Evolutionary conservation across 2,113 vertebrate species (phyloP).

Genomic region (Eretmochelys imbricata): DNA sequence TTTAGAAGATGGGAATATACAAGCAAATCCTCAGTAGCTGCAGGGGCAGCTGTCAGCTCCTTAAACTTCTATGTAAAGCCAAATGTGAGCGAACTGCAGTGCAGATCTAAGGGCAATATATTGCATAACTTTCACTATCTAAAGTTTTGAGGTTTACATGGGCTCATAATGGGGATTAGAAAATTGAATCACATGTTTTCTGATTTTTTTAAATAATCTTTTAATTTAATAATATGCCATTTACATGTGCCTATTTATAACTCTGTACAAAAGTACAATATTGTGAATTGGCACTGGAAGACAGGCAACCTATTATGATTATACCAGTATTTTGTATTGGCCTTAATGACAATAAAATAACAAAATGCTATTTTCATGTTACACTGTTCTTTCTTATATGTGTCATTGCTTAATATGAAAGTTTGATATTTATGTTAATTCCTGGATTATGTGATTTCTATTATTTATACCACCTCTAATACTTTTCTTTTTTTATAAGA

Average conservation of each 20-base stretch:
- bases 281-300: slow-evolving; percentile 37
- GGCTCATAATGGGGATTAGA: not conserved
- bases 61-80: slow-evolving; percentile 59
- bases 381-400: not conserved
- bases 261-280: slow-evolving; percentile 43
- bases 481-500: not conserved
- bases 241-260: slow-evolving; percentile 64
- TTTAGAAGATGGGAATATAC: slow-evolving; percentile 39
- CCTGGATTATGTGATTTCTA: not conserved
- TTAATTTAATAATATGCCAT: slow-evolving; percentile 56
- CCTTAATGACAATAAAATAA: not conserved
- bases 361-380: not conserved
- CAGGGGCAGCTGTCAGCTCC: slow-evolving; percentile 60
- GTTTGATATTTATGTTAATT: not conserved
- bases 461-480: not conserved
- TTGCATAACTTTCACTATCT: slow-evolving; percentile 55
- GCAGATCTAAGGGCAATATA: slow-evolving; percentile 44
- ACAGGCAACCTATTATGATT: slow-evolving; percentile 25
- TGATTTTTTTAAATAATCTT: slow-evolving; percentile 26
- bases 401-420: not conserved
- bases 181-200: not conserved
- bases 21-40: slow-evolving; percentile 54
- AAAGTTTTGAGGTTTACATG: slow-evolving; percentile 35
- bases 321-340: slow-evolving; percentile 2
- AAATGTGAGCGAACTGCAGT: not conserved